Conservation (phyloP, 2,888 invertebrate genomes). For the Pyrochroa serraticornis region DNA sequence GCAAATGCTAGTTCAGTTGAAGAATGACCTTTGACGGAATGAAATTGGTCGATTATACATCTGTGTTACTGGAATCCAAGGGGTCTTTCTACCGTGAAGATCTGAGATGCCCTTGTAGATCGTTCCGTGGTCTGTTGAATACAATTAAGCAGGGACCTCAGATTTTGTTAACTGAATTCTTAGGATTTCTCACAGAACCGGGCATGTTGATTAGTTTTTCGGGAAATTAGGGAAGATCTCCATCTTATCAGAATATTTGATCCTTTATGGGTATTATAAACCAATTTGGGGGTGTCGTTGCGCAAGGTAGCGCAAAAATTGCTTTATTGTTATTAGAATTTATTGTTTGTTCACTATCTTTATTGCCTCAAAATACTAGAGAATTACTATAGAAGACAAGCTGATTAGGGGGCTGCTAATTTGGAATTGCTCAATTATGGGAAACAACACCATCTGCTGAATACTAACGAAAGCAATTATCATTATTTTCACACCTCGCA, state of each 20-base stretch:
- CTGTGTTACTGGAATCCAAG: slow-evolving; percentile 45
- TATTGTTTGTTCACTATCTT: no score
- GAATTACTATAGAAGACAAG: no score
- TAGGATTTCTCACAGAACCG: no score
- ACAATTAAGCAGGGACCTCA: slow-evolving; percentile 42
- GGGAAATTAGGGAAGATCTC: no score
- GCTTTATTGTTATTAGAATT: background rate
- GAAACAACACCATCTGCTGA: slow-evolving; percentile 17
- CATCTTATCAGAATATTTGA: background rate
- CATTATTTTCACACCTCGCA: no score
- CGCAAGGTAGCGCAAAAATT: background rate
- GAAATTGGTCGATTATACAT: slow-evolving; percentile 34
- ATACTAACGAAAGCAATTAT: slow-evolving; percentile 25
- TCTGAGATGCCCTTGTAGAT: slow-evolving; percentile 55
- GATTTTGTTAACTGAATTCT: slow-evolving; percentile 16
- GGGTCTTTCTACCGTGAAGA: slow-evolving; percentile 54
- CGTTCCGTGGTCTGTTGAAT: slow-evolving; percentile 49
- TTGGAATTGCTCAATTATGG: no score
- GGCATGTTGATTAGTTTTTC: no score
- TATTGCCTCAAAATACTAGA: no score
- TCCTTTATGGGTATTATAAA: background rate
- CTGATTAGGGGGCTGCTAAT: no score
- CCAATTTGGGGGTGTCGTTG: background rate
- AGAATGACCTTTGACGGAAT: slow-evolving; percentile 39
- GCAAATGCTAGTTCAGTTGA: slow-evolving; percentile 32